Percentiles rank a stretch among this genome's conserved stretches.
Evolutionary conservation across 2,797 vertebrate genomes (phyloP).

Genomic region (Yasuhikotakia modesta): DNA sequence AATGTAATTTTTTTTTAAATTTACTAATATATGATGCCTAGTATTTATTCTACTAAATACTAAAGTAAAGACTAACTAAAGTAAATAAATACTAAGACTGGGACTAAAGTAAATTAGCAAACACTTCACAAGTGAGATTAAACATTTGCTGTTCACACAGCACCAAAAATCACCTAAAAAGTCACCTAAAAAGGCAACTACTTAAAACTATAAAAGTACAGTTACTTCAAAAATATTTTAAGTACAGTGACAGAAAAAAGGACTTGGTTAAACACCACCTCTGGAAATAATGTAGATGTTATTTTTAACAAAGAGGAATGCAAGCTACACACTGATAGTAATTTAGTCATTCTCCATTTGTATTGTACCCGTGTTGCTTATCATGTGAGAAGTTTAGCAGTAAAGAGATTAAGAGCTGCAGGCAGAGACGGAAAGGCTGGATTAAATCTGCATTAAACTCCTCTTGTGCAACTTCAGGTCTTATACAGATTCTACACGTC

Average conservation of each 20-base stretch:
- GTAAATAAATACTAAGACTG: no score
- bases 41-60: no score
- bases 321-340: slow-evolving; percentile 65
- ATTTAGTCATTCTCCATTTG: slow-evolving; percentile 70
- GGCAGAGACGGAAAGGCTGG: slow-evolving; percentile 68
- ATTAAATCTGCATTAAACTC: slow-evolving; percentile 69
- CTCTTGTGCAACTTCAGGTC: slow-evolving; percentile 64
- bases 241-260: not conserved
- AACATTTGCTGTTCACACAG: not conserved
- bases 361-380: slow-evolving; percentile 72
- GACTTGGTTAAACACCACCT: slow-evolving; percentile 55
- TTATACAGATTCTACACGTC: slow-evolving; percentile 53
- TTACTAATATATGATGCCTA: no score
- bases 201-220: not conserved
- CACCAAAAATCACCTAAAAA: no score
- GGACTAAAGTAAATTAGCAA: not conserved
- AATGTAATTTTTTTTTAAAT: no score
- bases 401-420: slow-evolving; percentile 75
- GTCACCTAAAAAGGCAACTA: not conserved
- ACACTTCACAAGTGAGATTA: not conserved
- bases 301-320: slow-evolving; percentile 71
- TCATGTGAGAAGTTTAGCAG: slow-evolving; percentile 75
- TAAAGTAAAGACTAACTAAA: no score
- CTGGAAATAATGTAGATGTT: slow-evolving; percentile 68
- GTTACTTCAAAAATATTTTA: not conserved